These are phyloP conservation scores for Phrynocephalus versicolor DNA, from an alignment of 2,113 vertebrate species.

Conservation along the genomic window DNA sequence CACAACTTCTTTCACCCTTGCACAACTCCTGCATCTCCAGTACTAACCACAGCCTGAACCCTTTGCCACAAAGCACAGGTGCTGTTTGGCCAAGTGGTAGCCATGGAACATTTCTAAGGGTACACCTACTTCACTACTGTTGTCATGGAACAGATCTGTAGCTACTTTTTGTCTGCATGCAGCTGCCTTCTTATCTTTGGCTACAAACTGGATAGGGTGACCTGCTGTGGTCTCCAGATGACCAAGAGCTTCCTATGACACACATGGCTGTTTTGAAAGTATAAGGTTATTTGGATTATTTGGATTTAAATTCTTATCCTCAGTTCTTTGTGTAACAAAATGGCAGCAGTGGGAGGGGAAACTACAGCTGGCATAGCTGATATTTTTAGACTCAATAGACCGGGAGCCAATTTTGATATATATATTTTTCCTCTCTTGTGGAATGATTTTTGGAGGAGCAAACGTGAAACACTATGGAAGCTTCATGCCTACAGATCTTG, in stretches of 20 bases:
- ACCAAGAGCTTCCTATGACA: neutral
- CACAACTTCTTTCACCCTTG: neutral
- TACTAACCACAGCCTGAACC: rapidly evolving
- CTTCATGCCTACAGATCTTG: neutral
- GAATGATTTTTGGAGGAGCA: neutral
- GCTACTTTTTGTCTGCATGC: neutral
- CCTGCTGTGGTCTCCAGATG: neutral
- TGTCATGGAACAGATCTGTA: neutral
- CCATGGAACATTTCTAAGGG: neutral
- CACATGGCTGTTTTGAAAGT: neutral
- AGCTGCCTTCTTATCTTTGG: neutral
- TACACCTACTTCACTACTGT: neutral
- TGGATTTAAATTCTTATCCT: neutral
- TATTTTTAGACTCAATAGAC: neutral
- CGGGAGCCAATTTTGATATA: neutral
- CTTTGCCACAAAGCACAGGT: neutral
- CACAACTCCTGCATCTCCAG: neutral
- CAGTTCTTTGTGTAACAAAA: neutral
- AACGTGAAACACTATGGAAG: neutral
- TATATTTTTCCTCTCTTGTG: neutral
- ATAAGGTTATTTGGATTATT: neutral
- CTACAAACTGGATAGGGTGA: neutral
- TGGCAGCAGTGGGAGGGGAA: neutral
- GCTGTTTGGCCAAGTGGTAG: neutral
- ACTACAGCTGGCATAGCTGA: neutral